Conservation (phyloP, 2,888 invertebrate genomes). For the Harpalus rubripes region DNA sequence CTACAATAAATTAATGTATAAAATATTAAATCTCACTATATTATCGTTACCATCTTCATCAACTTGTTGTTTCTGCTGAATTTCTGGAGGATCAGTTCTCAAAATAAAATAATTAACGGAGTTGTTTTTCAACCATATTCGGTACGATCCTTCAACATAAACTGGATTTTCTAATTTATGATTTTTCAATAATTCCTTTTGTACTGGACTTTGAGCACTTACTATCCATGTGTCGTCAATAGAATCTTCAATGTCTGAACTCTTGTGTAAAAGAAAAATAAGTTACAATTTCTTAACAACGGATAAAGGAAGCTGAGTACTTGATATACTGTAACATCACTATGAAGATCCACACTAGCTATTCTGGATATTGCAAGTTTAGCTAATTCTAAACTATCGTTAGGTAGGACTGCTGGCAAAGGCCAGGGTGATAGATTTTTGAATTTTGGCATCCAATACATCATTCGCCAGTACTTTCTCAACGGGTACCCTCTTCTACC, state of each 20-base stretch:
- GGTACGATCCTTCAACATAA: slow-evolving; percentile 91
- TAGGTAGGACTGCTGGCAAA: slow-evolving; percentile 88
- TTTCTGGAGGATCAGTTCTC: slow-evolving; percentile 83
- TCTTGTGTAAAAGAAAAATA: slow-evolving; percentile 76
- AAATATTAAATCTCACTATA: slow-evolving; percentile 43
- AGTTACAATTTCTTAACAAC: slow-evolving; percentile 47
- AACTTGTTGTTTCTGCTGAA: slow-evolving; percentile 75
- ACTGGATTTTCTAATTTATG: slow-evolving; percentile 83
- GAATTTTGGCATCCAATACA: slow-evolving; percentile 97
- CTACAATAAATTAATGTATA: slow-evolving; percentile 76
- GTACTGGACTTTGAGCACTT: slow-evolving; percentile 89
- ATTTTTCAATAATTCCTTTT: slow-evolving; percentile 84
- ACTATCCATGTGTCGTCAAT: slow-evolving; percentile 95
- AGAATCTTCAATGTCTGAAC: slow-evolving; percentile 85
- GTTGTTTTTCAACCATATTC: slow-evolving; percentile 87
- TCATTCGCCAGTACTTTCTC: slow-evolving; percentile 88
- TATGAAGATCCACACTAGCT: slow-evolving; percentile 88
- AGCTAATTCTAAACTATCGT: slow-evolving; percentile 88
- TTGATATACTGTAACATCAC: slow-evolving; percentile 83
- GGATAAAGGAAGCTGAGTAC: slow-evolving; percentile 75
- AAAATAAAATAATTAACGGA: slow-evolving; percentile 91
- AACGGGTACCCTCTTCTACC: slow-evolving; percentile 87
- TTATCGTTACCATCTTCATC: slow-evolving; percentile 84
- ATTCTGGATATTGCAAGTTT: slow-evolving; percentile 91
- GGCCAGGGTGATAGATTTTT: slow-evolving; percentile 93